A percentile compares a stretch with the other conserved stretches of the same genome.
phyloP scores from a whole-genome alignment of 1,140 invertebrate species.

The Eciton burchellii region DNA sequence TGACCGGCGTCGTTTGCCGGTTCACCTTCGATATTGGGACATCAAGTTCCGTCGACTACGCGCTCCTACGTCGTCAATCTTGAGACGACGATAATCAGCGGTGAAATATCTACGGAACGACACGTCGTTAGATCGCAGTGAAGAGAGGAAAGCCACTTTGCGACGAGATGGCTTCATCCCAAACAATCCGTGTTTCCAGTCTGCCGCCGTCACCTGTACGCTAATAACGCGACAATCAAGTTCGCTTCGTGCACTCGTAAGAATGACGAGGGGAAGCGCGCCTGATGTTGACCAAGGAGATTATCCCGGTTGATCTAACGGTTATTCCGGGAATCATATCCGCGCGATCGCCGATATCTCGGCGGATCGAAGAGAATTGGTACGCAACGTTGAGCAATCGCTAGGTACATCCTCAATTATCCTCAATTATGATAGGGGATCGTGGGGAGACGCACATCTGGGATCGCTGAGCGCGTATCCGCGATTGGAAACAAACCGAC shows the following conservation, averaged over 20 bases:
- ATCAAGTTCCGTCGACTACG: constrained; percentile 70
- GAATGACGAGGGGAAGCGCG: neutral
- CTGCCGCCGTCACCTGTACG: constrained; percentile 10
- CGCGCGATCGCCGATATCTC: constrained; percentile 36
- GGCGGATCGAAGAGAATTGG: constrained; percentile 6
- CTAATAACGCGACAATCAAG: constrained; percentile 4
- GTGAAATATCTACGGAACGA: constrained; percentile 60
- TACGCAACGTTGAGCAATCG: constrained; percentile 29
- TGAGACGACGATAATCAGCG: constrained; percentile 68
- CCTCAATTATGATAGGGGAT: constrained; percentile 48
- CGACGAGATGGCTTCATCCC: constrained; percentile 44
- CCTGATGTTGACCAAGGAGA: neutral
- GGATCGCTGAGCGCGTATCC: constrained; percentile 15
- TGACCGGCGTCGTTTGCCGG: constrained; percentile 39
- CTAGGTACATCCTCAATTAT: constrained; percentile 40
- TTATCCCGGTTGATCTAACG: constrained; percentile 26
- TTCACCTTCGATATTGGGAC: constrained; percentile 54
- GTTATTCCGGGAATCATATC: constrained; percentile 29
- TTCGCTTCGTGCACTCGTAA: neutral
- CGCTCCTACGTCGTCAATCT: constrained; percentile 63
- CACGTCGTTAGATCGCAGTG: constrained; percentile 53
- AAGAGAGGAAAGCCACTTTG: constrained; percentile 39
- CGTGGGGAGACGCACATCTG: constrained; percentile 36
- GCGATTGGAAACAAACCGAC: constrained; percentile 34
- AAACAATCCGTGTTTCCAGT: neutral